These are phyloP conservation scores for Falcunculus frontatus DNA, from an alignment of 2,113 vertebrate species.

Conservation along the genomic window DNA sequence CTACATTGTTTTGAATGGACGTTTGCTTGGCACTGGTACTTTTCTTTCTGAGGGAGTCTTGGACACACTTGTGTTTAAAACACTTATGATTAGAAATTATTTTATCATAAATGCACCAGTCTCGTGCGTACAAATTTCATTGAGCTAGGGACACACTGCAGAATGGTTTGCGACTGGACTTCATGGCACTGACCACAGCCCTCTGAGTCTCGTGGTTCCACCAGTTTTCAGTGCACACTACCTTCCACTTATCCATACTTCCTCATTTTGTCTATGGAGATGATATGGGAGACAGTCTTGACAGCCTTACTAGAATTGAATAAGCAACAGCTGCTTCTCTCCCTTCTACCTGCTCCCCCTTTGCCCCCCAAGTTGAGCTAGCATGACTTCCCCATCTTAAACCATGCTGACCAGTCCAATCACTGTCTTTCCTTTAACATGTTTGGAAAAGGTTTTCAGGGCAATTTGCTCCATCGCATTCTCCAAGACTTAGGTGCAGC, in stretches of 20 bases:
- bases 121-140: not conserved
- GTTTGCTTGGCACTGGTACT: not conserved
- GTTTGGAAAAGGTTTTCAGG: not conserved
- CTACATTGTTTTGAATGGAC: not conserved
- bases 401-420: not conserved
- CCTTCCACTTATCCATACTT: not conserved
- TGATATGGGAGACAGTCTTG: not conserved
- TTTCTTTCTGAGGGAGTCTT: not conserved
- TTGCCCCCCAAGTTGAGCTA: not conserved
- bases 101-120: not conserved
- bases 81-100: not conserved
- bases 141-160: fast-evolving
- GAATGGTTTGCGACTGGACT: not conserved
- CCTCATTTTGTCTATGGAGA: not conserved
- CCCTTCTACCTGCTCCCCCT: fast-evolving
- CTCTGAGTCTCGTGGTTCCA: not conserved
- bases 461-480: not conserved
- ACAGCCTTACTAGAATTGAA: not conserved
- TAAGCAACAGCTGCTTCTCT: not conserved
- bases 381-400: not conserved
- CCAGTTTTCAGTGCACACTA: not conserved
- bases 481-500: not conserved
- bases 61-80: not conserved
- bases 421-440: not conserved
- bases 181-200: not conserved